phyloP scores from a whole-genome alignment of 2,888 invertebrate genomes.

The Folsomia manolachei region DNA sequence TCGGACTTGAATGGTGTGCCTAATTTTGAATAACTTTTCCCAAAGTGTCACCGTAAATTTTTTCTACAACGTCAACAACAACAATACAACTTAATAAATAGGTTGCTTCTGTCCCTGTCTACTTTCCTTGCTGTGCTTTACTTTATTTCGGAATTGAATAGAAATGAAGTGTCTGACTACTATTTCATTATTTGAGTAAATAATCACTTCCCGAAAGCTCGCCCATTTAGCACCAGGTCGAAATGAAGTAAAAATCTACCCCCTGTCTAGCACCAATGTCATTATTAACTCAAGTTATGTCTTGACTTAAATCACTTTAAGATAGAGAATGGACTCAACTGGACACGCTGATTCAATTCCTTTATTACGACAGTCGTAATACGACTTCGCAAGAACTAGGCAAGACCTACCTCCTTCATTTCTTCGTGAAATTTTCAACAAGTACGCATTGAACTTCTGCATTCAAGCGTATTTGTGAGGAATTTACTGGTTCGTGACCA shows the following conservation, averaged over 20 bases:
- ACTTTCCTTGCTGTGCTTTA: neutral
- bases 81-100: neutral
- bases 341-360: too few relatives aligned
- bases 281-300: neutral
- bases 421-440: too few relatives aligned
- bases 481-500: too few relatives aligned
- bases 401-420: too few relatives aligned
- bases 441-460: too few relatives aligned
- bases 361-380: too few relatives aligned
- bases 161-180: neutral
- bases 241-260: neutral
- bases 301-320: too few relatives aligned
- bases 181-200: too few relatives aligned
- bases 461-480: too few relatives aligned
- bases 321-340: too few relatives aligned
- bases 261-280: neutral
- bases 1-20: conserved; percentile 45
- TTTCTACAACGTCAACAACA: neutral
- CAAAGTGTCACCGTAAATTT: conserved; percentile 42
- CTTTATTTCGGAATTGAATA: too few relatives aligned
- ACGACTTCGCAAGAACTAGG: too few relatives aligned
- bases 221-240: neutral
- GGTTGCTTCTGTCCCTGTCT: neutral
- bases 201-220: neutral
- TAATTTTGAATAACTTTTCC: conserved; percentile 49